A percentile compares a stretch with the other conserved stretches of the same genome.
Evolutionary conservation across 1,140 invertebrate species (phyloP).

Genomic region (Temnothorax longispinosus): DNA sequence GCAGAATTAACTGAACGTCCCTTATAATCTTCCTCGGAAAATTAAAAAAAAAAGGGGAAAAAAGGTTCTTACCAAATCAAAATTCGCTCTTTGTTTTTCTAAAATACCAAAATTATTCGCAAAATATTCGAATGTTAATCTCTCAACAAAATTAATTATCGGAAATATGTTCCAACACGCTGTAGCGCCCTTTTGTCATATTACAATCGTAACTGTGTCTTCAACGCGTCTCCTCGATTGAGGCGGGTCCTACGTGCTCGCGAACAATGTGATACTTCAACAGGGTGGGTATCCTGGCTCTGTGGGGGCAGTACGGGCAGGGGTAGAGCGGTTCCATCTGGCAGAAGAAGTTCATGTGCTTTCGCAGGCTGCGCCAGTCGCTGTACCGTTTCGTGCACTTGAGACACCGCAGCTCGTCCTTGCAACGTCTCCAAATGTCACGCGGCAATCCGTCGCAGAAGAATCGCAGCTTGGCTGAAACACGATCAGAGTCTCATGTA

Average conservation of each 20-base stretch:
- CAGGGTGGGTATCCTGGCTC: conserved; percentile 77
- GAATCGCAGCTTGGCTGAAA: conserved; percentile 66
- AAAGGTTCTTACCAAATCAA: neutral
- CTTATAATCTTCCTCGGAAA: neutral
- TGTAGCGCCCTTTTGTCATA: neutral
- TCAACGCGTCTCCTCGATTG: conserved; percentile 7
- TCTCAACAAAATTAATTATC: neutral
- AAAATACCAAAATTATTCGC: neutral
- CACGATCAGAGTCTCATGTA: conserved; percentile 56
- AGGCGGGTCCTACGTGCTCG: conserved; percentile 17
- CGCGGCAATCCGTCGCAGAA: conserved; percentile 78
- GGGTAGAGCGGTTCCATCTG: conserved; percentile 84
- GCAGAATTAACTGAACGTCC: neutral
- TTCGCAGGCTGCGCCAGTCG: conserved; percentile 81
- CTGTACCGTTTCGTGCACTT: conserved; percentile 79
- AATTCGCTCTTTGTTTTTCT: neutral
- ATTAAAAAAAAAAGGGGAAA: neutral
- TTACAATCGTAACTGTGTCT: neutral
- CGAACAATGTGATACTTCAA: conserved; percentile 78
- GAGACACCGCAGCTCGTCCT: conserved; percentile 75
- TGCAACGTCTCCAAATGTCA: conserved; percentile 77
- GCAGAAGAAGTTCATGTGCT: conserved; percentile 86
- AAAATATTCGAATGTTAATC: neutral
- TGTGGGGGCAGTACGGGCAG: conserved; percentile 82
- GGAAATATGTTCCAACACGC: neutral